Evolutionary conservation across 2,113 vertebrate species (phyloP), one percentile per base, ranked within the genome.

Genomic region (Panthera tigris): DNA sequence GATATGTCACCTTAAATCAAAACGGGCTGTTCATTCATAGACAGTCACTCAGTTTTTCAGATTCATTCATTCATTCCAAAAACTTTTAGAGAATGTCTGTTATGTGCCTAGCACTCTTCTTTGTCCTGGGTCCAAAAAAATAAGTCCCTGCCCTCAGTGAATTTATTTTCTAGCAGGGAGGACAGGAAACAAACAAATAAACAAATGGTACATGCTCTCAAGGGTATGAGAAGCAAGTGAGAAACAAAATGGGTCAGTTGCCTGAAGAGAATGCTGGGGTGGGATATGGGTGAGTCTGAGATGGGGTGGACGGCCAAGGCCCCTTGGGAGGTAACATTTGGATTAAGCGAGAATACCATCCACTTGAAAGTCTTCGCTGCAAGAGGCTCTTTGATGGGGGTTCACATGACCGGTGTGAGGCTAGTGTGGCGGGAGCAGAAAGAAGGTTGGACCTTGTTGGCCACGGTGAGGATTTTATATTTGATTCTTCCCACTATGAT

Each of bases 341-440:
- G 29, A 12, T 14, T 21, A 79, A 63, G 33, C 4, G 16, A 39
- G 65, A 50, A 39, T 52, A n/a, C 5, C 6, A 55, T 18, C 31
- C 12, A 12, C 25, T 69, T 86, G 50, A 73, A 69, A n/a, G 79
- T 91, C 21, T 79, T 68, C 5, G 31, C 82, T 68, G 9, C 31
- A 41, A 52, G 19, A 66, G n/a, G 50, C n/a, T 80, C 27, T 25
- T 19, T 71, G 45, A 7, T 5, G 7, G 66, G 39, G 52, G 7
- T 9, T 23, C 2, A 0, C 0, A 0, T 7, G 21, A 3, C 52
- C 25, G 48, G 11, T 18, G 25, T 61, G 63, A 87, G 16, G 16
- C 33, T 21, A 31, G 5, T 4, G 3, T 6, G 41, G 16, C 36
- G 14, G 4, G 52, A 36, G 18, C 19, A 48, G 39, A 52, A 25